Conservation (phyloP, 2,888 invertebrate genomes). For the Drosophila nr. medialis region DNA sequence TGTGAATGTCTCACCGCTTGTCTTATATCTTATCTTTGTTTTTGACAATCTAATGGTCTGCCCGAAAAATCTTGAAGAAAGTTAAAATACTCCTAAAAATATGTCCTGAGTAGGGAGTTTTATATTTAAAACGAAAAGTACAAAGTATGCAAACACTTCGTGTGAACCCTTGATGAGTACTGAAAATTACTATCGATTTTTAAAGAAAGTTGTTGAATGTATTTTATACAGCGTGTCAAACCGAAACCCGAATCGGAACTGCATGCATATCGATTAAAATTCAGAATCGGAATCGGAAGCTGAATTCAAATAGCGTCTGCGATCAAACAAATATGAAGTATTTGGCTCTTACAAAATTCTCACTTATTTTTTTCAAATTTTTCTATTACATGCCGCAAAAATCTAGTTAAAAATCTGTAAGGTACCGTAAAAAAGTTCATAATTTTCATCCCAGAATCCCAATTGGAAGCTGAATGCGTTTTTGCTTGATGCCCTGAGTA, state of each 20-base stretch:
- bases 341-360: neutral
- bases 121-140: neutral
- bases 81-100: constrained; percentile 1
- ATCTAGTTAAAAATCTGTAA: neutral
- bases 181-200: neutral
- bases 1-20: neutral
- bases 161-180: neutral
- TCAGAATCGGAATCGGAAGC: neutral
- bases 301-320: neutral
- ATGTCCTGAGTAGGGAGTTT: neutral
- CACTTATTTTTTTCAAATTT: neutral
- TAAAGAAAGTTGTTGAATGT: neutral
- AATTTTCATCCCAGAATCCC: neutral
- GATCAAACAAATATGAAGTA: neutral
- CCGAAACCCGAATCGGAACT: neutral
- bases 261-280: neutral
- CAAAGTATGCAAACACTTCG: constrained; percentile 18
- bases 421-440: neutral
- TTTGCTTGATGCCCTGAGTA: neutral
- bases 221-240: neutral
- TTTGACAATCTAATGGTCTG: neutral
- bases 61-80: neutral
- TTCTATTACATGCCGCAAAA: neutral
- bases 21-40: neutral
- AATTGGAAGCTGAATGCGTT: neutral